These are phyloP conservation scores for Leptinotarsa peninsularis DNA, from an alignment of 2,888 invertebrate species.

Conservation along the genomic window DNA sequence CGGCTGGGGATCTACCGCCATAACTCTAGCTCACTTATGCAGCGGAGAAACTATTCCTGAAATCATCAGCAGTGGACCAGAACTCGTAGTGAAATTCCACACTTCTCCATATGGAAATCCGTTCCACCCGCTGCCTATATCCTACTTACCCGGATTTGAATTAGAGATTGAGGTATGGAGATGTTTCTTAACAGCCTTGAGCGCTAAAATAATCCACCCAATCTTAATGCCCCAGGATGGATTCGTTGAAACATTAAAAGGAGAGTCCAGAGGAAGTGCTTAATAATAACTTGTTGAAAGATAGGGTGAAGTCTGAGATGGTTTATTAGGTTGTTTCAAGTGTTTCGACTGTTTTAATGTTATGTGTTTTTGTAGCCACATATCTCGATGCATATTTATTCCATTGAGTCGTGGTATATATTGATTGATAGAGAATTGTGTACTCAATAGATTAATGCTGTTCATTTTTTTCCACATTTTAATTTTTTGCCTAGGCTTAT, in stretches of 20 bases:
- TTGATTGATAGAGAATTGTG: too few relatives aligned
- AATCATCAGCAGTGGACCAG: conserved; percentile 81
- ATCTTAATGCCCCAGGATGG: not conserved
- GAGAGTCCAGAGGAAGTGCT: too few relatives aligned
- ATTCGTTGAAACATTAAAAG: not conserved
- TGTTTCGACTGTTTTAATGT: too few relatives aligned
- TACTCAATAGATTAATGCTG: too few relatives aligned
- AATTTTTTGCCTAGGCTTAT: too few relatives aligned
- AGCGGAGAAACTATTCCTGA: conserved; percentile 86
- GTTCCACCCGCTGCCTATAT: conserved; percentile 82
- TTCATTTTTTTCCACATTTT: too few relatives aligned
- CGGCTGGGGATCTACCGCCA: conserved; percentile 77
- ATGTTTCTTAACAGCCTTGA: not conserved
- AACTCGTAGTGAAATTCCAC: conserved; percentile 83
- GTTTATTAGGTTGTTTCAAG: too few relatives aligned
- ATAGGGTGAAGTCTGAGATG: too few relatives aligned
- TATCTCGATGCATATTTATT: too few relatives aligned
- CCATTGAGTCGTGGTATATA: too few relatives aligned
- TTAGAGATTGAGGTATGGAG: conserved; percentile 79
- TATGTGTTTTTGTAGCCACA: too few relatives aligned
- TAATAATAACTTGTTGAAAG: too few relatives aligned
- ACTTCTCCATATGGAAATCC: conserved; percentile 86
- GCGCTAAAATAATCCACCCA: not conserved
- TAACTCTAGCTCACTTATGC: conserved; percentile 81
- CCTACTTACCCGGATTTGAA: conserved; percentile 84